Percentiles rank a stretch among this genome's conserved stretches.
These are phyloP conservation scores for Zygogramma bicolorata DNA, from an alignment of 2,888 invertebrate species.

Conservation along the genomic window DNA sequence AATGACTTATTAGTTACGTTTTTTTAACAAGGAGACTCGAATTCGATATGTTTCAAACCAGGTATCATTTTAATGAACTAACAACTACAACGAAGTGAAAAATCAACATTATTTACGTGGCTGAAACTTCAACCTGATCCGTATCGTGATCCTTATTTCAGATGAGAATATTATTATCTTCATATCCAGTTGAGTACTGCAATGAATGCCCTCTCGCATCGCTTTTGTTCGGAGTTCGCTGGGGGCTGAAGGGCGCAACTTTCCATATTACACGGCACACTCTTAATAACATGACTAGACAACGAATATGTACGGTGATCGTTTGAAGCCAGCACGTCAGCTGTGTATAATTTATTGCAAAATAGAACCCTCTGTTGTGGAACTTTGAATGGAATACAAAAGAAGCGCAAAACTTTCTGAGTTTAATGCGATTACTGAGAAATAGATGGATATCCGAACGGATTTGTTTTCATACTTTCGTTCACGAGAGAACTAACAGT, in stretches of 20 bases:
- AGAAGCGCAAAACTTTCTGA: conserved; percentile 30
- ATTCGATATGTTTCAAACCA: no score
- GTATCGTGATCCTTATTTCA: no score
- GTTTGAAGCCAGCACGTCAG: conserved; percentile 50
- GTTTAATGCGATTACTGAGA: conserved; percentile 30
- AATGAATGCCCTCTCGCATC: no score
- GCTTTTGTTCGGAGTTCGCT: neutral
- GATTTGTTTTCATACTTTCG: conserved; percentile 7
- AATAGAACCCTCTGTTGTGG: conserved; percentile 46
- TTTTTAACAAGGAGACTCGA: no score
- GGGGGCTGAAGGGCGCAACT: conserved; percentile 2
- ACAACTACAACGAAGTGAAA: no score
- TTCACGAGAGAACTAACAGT: neutral
- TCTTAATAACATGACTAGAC: conserved; percentile 4
- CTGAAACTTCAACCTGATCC: no score
- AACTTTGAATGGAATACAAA: conserved; percentile 43
- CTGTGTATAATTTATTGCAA: conserved; percentile 50
- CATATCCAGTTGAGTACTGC: no score
- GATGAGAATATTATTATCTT: no score
- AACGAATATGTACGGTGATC: conserved; percentile 15
- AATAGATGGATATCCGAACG: neutral
- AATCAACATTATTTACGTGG: no score
- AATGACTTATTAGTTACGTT: no score
- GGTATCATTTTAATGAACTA: no score
- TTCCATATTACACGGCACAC: neutral